Evolutionary conservation across 2,888 invertebrate species (phyloP).

Genomic region (Eustalomyia histrio): DNA sequence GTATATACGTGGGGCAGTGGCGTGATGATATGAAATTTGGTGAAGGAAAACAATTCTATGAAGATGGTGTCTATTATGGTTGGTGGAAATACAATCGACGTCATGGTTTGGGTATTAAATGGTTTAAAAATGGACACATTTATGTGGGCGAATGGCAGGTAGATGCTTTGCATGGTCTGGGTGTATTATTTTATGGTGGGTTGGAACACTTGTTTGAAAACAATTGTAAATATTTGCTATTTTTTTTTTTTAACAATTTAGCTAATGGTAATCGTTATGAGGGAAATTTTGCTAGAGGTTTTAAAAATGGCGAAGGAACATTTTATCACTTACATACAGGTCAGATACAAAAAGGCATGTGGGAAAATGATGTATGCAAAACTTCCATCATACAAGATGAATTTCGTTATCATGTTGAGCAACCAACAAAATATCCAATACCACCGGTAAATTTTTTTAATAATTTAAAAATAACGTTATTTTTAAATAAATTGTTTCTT

Average conservation of each 20-base stretch:
- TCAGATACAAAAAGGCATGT: constrained; percentile 78
- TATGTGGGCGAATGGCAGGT: constrained; percentile 77
- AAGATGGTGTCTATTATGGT: constrained; percentile 74
- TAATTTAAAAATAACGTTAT: not conserved
- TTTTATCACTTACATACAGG: constrained; percentile 77
- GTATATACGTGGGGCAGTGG: constrained; percentile 76
- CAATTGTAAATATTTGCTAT: not conserved
- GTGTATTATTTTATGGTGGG: constrained; percentile 74
- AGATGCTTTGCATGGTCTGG: constrained; percentile 74
- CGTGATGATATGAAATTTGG: constrained; percentile 74
- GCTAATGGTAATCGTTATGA: constrained; percentile 78
- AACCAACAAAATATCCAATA: constrained; percentile 73
- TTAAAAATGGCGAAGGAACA: constrained; percentile 77
- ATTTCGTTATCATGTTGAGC: constrained; percentile 69
- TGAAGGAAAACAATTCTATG: constrained; percentile 77
- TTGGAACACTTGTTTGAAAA: not conserved
- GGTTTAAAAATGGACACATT: constrained; percentile 73
- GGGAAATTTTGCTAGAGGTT: constrained; percentile 75
- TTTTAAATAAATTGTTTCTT: not conserved
- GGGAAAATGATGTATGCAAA: constrained; percentile 74
- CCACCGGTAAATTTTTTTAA: constrained; percentile 65
- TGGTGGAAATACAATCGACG: constrained; percentile 77
- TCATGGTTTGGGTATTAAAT: constrained; percentile 76
- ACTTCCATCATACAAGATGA: constrained; percentile 75
- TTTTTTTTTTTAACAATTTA: constrained; percentile 48